Percentiles rank a stretch among this genome's conserved stretches.
Conservation (phyloP, 2,113 vertebrate species). For the Orientallactaga bullata region DNA sequence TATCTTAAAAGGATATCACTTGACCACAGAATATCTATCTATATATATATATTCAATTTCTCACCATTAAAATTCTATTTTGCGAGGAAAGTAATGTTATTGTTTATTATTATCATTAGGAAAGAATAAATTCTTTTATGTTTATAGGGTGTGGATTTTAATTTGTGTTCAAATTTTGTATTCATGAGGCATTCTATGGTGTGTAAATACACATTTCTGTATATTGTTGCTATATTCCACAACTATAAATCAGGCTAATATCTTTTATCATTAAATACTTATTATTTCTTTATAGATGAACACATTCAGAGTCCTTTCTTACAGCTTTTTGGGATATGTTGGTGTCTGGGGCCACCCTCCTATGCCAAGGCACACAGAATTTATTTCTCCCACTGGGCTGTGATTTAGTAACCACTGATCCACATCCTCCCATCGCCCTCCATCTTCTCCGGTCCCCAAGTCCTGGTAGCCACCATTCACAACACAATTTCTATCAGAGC, state of each 20-base stretch:
- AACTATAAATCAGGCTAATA: neutral
- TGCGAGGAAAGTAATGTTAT: neutral
- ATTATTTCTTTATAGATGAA: neutral
- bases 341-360: neutral
- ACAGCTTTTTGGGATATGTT: neutral
- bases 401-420: neutral
- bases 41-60: neutral
- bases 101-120: neutral
- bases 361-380: neutral
- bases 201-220: neutral
- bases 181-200: neutral
- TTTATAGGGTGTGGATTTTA: neutral
- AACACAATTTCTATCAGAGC: neutral
- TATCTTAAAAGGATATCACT: neutral
- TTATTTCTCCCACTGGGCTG: too few relatives aligned
- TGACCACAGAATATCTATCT: neutral
- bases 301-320: neutral
- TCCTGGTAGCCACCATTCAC: neutral
- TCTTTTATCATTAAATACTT: neutral
- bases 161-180: neutral
- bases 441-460: neutral
- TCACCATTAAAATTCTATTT: constrained; percentile 40
- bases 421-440: too few relatives aligned
- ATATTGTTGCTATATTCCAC: neutral
- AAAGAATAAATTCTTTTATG: neutral